phyloP scores from a whole-genome alignment of 2,797 vertebrate genomes.

The Calcarius lapponicus region DNA sequence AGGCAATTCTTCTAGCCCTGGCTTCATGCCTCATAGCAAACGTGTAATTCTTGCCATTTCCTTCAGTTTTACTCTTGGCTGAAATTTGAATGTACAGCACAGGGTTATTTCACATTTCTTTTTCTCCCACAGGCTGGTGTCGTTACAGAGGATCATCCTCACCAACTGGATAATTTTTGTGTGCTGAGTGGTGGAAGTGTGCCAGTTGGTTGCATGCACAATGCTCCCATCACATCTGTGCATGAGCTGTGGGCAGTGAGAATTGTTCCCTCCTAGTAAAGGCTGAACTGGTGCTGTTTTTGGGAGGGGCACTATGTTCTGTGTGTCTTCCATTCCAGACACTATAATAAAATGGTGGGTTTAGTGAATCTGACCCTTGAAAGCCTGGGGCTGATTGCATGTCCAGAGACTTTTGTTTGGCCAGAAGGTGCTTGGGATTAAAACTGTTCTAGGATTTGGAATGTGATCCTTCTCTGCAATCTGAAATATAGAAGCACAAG shows the following conservation, averaged over 20 bases:
- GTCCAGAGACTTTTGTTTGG: neutral
- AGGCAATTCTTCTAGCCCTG: slow-evolving; percentile 57
- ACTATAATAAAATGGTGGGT: neutral
- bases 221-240: neutral
- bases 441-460: neutral
- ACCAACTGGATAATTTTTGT: neutral
- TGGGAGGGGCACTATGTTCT: neutral
- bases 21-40: slow-evolving; percentile 43
- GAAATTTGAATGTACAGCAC: neutral
- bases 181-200: neutral
- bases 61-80: slow-evolving; percentile 23
- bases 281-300: neutral
- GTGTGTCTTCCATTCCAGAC: neutral
- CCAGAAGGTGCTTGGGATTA: neutral
- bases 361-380: neutral
- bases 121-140: neutral
- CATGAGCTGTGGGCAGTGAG: neutral
- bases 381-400: fast-evolving
- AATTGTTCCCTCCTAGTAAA: neutral
- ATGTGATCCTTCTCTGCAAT: neutral
- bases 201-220: neutral
- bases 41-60: slow-evolving; percentile 37
- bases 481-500: neutral
- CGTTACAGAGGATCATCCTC: neutral
- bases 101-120: neutral